Conservation (phyloP, 2,888 invertebrate genomes). For the Tetragonisca angustula region DNA sequence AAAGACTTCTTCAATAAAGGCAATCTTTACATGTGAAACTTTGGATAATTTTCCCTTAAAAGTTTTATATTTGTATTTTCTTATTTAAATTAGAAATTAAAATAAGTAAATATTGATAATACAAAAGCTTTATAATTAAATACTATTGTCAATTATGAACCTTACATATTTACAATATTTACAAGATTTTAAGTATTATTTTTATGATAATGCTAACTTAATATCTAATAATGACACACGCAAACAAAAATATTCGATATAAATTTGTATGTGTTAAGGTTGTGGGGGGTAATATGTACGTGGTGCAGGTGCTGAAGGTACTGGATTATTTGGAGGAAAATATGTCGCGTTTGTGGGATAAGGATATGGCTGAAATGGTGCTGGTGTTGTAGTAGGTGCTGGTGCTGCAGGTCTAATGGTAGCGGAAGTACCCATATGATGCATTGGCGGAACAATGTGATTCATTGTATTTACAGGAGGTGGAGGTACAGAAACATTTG, state of each 20-base stretch:
- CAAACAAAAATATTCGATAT: slow-evolving; percentile 37
- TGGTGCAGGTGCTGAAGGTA: slow-evolving; percentile 75
- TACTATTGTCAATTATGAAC: slow-evolving; percentile 40
- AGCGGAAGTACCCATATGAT: slow-evolving; percentile 73
- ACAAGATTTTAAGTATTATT: slow-evolving; percentile 50
- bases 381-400: slow-evolving; percentile 70
- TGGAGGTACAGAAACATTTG: slow-evolving; percentile 81
- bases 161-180: slow-evolving; percentile 66
- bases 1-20: slow-evolving; percentile 79
- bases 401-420: slow-evolving; percentile 75
- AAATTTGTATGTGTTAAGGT: slow-evolving; percentile 64
- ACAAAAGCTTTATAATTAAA: slow-evolving; percentile 42
- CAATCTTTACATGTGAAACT: slow-evolving; percentile 78
- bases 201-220: slow-evolving; percentile 35
- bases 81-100: slow-evolving; percentile 1
- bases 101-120: slow-evolving; percentile 21
- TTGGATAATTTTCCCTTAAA: neutral
- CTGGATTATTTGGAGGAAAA: slow-evolving; percentile 76
- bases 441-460: slow-evolving; percentile 79
- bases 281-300: slow-evolving; percentile 81
- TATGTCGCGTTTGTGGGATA: slow-evolving; percentile 79
- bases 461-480: slow-evolving; percentile 80
- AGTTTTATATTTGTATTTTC: neutral
- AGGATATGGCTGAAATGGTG: slow-evolving; percentile 75
- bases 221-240: slow-evolving; percentile 37